A percentile compares a stretch with the other conserved stretches of the same genome.
phyloP scores from a whole-genome alignment of 2,888 invertebrate species.

The Abrostola triplasia region DNA sequence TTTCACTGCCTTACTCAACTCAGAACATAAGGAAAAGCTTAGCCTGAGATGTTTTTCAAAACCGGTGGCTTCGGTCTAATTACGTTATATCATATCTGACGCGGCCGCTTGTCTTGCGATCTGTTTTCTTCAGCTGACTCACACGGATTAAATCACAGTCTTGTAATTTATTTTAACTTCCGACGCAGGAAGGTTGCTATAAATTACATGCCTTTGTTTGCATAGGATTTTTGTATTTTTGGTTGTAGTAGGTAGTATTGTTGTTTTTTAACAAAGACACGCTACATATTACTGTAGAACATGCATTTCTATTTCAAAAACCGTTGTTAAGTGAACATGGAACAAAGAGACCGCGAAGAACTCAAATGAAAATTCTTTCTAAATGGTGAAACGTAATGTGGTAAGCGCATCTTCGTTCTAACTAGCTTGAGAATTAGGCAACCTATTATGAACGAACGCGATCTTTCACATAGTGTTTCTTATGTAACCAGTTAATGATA shows the following conservation, averaged over 20 bases:
- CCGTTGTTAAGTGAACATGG: neutral
- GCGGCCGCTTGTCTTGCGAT: slow-evolving; percentile 25
- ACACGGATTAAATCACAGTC: slow-evolving; percentile 15
- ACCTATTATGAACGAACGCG: no score
- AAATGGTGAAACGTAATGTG: neutral
- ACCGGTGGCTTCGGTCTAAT: slow-evolving; percentile 26
- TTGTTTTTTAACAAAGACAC: neutral
- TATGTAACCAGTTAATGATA: no score
- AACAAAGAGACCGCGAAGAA: neutral
- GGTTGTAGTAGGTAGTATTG: neutral
- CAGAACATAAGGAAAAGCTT: slow-evolving; percentile 30
- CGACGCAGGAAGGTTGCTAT: neutral
- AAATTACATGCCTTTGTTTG: slow-evolving; percentile 19
- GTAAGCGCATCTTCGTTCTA: neutral
- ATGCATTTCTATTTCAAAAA: neutral
- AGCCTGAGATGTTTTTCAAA: slow-evolving; percentile 32
- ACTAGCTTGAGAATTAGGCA: neutral
- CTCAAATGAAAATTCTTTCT: neutral
- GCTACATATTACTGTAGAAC: neutral
- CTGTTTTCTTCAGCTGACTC: slow-evolving; percentile 14
- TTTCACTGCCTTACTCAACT: slow-evolving; percentile 26
- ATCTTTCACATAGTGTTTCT: no score
- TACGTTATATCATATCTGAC: slow-evolving; percentile 28
- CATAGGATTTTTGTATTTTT: neutral
- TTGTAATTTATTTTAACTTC: slow-evolving; percentile 27